Evolutionary conservation across 1,140 invertebrate genomes (phyloP).

Genomic region (Aphidius gifuensis): DNA sequence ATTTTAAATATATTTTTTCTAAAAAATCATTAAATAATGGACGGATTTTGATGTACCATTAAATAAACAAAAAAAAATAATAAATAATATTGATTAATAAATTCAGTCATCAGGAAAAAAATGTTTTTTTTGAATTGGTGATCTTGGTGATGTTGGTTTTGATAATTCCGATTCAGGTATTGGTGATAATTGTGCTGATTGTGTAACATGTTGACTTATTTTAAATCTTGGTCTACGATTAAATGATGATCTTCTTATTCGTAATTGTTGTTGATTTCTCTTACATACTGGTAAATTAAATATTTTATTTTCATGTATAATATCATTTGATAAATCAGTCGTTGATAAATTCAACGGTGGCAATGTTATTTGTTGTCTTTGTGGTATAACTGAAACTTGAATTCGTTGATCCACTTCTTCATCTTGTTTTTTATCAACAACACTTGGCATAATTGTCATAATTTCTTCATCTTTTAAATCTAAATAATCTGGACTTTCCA

Average conservation of each 20-base stretch:
- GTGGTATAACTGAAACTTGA: constrained; percentile 36
- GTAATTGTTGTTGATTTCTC: constrained; percentile 36
- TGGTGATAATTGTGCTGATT: constrained; percentile 62
- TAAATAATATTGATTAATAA: constrained; percentile 3
- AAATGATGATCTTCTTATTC: constrained; percentile 37
- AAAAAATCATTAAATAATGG: no score
- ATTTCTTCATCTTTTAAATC: constrained; percentile 28
- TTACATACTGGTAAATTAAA: constrained; percentile 30
- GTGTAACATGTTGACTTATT: constrained; percentile 46
- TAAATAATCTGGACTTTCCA: neutral
- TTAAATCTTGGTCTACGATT: constrained; percentile 47
- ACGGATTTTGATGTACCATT: no score
- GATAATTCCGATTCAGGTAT: constrained; percentile 72
- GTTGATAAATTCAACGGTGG: constrained; percentile 24
- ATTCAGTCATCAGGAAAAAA: constrained; percentile 25
- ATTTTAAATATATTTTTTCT: no score
- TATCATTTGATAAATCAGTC: constrained; percentile 4
- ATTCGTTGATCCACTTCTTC: neutral
- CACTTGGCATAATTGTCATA: constrained; percentile 18
- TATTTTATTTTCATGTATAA: constrained; percentile 12
- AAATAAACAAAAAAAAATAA: neutral
- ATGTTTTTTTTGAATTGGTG: constrained; percentile 44
- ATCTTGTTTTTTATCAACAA: neutral
- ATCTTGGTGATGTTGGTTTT: constrained; percentile 66
- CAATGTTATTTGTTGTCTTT: constrained; percentile 35